Evolutionary conservation across 2,888 invertebrate species (phyloP).

Genomic region (Cantharis rufa): DNA sequence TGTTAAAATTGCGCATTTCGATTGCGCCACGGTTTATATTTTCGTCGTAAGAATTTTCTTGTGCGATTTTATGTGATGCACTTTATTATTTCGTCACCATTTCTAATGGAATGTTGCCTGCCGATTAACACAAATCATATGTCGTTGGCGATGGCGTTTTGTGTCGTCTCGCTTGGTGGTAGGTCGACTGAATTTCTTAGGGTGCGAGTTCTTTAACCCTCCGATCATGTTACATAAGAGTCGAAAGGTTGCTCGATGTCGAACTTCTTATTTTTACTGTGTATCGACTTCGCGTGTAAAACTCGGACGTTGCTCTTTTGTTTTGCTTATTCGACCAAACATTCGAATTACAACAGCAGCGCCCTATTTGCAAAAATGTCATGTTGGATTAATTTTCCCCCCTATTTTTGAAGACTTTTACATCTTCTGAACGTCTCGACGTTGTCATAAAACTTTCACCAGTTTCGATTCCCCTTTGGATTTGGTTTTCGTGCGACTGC

Average conservation of each 20-base stretch:
- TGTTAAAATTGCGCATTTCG: neutral
- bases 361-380: neutral
- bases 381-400: too few species aligned
- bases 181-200: neutral
- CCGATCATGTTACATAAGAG: neutral
- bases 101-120: neutral
- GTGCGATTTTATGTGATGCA: neutral
- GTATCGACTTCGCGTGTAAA: too few species aligned
- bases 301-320: neutral
- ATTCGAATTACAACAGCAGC: neutral
- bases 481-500: neutral
- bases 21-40: neutral
- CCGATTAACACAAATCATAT: neutral
- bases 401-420: neutral
- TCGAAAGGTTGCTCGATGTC: neutral
- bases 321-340: neutral
- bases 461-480: neutral
- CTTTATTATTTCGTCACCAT: neutral
- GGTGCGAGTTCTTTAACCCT: constrained; percentile 26
- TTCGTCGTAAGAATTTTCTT: neutral
- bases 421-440: neutral
- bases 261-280: neutral
- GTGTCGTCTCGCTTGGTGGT: neutral
- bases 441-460: neutral
- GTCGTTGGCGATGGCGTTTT: neutral